A percentile compares a stretch with the other conserved stretches of the same genome.
phyloP scores from a whole-genome alignment of 2,113 vertebrate species.

The Carettochelys insculpta region DNA sequence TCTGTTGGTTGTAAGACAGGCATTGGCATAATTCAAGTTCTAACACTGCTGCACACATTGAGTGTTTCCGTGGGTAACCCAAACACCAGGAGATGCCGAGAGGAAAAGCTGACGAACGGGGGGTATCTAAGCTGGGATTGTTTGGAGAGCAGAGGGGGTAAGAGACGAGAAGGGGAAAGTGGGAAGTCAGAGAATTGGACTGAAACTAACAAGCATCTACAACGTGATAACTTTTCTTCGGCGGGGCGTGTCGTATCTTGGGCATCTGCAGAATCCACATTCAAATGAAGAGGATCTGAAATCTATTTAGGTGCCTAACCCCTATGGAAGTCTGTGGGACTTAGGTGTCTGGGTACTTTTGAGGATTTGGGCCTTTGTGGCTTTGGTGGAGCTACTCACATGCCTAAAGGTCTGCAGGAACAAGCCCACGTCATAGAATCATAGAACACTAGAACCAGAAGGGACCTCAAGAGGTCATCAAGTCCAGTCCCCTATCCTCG shows the following conservation, averaged over 20 bases:
- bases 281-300: neutral
- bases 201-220: neutral
- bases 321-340: neutral
- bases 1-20: neutral
- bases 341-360: neutral
- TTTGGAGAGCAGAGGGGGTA: neutral
- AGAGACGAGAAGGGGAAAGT: neutral
- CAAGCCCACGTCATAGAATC: too few species aligned
- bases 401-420: neutral
- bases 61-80: neutral
- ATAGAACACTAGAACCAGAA: too few species aligned
- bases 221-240: neutral
- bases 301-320: neutral
- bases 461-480: too few species aligned
- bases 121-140: neutral
- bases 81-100: neutral
- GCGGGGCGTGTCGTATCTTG: neutral
- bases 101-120: neutral
- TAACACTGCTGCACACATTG: neutral
- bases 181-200: neutral
- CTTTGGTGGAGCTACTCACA: neutral
- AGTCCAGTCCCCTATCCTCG: too few species aligned
- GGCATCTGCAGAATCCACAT: neutral
- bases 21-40: neutral
- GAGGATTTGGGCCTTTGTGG: neutral